These are phyloP conservation scores for Pammene fasciana DNA, from an alignment of 2,888 invertebrate species.

Conservation along the genomic window DNA sequence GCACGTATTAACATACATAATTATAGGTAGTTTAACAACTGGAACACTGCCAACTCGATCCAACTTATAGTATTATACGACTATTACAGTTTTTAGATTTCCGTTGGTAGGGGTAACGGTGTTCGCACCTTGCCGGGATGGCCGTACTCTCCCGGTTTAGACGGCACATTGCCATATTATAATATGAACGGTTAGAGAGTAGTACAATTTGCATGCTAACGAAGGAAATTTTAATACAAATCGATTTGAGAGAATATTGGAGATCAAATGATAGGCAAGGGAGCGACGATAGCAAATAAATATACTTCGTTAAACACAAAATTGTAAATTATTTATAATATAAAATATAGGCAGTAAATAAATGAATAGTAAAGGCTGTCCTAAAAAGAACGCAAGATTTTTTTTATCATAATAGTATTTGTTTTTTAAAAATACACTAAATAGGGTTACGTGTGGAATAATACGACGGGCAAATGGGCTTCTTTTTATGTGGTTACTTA, in stretches of 20 bases:
- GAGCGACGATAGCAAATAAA: neutral
- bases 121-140: constrained; percentile 60
- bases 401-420: no score
- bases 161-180: constrained; percentile 56
- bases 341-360: no score
- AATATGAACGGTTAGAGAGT: constrained; percentile 34
- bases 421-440: no score
- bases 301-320: no score
- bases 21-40: constrained; percentile 80
- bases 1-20: constrained; percentile 82
- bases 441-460: no score
- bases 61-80: constrained; percentile 66
- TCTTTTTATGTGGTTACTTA: no score
- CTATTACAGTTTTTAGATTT: constrained; percentile 75
- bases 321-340: no score
- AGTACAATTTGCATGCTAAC: constrained; percentile 34
- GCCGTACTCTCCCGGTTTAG: constrained; percentile 55
- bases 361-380: no score
- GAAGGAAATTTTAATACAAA: constrained; percentile 36
- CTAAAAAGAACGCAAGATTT: no score
- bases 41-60: constrained; percentile 74
- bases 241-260: constrained; percentile 26
- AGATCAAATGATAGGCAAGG: constrained; percentile 2
- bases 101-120: constrained; percentile 68
- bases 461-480: no score